Evolutionary conservation across 2,888 invertebrate species (phyloP), one percentile per base, ranked within the genome.

Genomic region (Deilephila elpenor): DNA sequence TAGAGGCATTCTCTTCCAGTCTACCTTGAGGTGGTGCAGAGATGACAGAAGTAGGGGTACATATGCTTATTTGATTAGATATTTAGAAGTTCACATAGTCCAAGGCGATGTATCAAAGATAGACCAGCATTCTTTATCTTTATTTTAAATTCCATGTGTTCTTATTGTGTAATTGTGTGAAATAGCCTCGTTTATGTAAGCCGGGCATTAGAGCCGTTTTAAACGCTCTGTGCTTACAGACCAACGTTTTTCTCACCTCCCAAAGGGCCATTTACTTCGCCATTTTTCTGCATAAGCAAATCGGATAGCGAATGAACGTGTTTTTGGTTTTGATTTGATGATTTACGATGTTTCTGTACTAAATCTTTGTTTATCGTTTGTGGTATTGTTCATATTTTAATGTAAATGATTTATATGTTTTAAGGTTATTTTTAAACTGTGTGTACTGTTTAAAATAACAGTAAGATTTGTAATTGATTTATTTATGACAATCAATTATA

Each of bases 281-380:
- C 17, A 60, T 60, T 37, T 56, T 64, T 37, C 20, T 44, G n/a
- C 3, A 64, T 8, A 20, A 25, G 20, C 37, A 44, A 44, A 44
- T n/a, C 56, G n/a, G 17, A 64, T 44, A 7, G 17, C 37, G 37
- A n/a, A 64, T n/a, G 8, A 20, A 37, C 34, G 7, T 78, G 78
- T 75, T 77, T 77, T 79, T 71, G 59, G 73, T 74, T 81, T 78
- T 81, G 80, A 82, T 83, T 83, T 80, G 75, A 81, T 83, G 83
- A 84, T 84, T 83, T 83, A 84, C 82, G 80, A 78, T 79, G 81
- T 75, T 76, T 75, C 75, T 79, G 77, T 76, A 73, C 71, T 84
- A 81, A 83, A 84, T 84, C 80, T 78, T 74, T 73, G n/a, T 37
- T 11, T 44, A 14, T 71, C 19, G 60, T 59, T 60, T 60, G 19